These are phyloP conservation scores for Scolopax mira DNA, from an alignment of 2,113 vertebrate genomes.

Conservation along the genomic window DNA sequence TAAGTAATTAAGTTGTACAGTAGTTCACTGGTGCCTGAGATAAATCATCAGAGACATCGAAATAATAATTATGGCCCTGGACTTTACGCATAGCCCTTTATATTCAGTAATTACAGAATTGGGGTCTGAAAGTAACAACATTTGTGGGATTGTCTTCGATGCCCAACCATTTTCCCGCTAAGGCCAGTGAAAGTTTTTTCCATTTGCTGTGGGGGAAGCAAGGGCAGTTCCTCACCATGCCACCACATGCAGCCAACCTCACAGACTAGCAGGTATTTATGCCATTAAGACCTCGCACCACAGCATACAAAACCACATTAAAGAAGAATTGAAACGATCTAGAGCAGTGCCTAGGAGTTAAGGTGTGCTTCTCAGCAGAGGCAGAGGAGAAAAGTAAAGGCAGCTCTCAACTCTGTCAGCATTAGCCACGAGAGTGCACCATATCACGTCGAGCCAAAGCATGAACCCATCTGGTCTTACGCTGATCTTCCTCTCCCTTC, in stretches of 20 bases:
- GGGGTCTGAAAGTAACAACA: background rate
- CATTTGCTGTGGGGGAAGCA: background rate
- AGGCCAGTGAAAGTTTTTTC: background rate
- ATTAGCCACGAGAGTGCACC: background rate
- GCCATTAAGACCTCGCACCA: background rate
- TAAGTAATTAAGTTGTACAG: background rate
- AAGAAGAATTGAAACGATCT: background rate
- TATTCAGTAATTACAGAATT: background rate
- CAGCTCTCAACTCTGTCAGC: background rate
- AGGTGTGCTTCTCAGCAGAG: background rate
- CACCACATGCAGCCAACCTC: background rate
- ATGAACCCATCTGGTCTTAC: background rate
- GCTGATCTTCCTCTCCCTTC: background rate
- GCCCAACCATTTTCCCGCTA: background rate
- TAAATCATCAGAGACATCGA: background rate
- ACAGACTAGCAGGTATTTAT: background rate
- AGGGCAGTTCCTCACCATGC: background rate
- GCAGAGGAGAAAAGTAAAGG: background rate
- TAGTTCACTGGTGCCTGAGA: background rate
- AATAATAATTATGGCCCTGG: background rate
- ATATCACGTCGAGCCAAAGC: accelerated
- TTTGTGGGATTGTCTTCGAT: background rate
- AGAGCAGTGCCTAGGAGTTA: background rate
- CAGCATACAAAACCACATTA: background rate
- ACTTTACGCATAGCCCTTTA: background rate